Base-by-base conservation (phyloP, 2,797 vertebrate genomes). In the Poliocrania exsul region DNA sequence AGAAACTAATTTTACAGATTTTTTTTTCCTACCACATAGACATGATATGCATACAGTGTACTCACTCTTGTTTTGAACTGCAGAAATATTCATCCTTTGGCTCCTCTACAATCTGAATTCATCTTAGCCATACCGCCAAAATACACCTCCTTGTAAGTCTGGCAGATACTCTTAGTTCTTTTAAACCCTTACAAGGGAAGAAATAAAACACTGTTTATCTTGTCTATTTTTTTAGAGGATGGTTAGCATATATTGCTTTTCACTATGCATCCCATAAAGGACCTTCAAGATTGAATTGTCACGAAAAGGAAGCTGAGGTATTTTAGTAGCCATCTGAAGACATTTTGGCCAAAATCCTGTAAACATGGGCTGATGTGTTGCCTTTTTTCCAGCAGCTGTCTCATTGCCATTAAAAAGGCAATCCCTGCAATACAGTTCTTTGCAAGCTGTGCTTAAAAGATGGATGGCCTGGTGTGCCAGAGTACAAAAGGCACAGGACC, bases 131-230 rank as follows among this genome's bases (percentile, higher is more conserved):
- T 46, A 64, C 57, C 0, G 0, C 56, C 66, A 86, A 64, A 85
- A 80, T 9, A 90, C 10, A 90, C 10, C 58, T 81, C 74, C 74
- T 86, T 67, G 74, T 73, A 77, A 82, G 91, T 67, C 79, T 81
- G 31, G 71, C 74, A 90, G 72, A 83, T 86, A 42, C 26, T 62
- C 47, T 26, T 58, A 61, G 58, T 35, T 92, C 81, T 94, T 94
- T 71, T 44, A 95, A 72, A 64, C 25, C 25, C 61, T 92, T 93
- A 40, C 44, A 94, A 85, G 26, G 53, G 57, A 94, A 92, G 38
- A 82, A 70, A 11, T 64, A 78, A 72, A 67, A 42, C 16, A 66
- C 37, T 42, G 31, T 86, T 87, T 72, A 69, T 53, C 28, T 80
- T 53, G 26, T 15, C 24, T 53, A 0, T 7, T 89, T 95, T 92